Conservation (phyloP, 2,113 vertebrate genomes). For the Heteronetta atricapilla region DNA sequence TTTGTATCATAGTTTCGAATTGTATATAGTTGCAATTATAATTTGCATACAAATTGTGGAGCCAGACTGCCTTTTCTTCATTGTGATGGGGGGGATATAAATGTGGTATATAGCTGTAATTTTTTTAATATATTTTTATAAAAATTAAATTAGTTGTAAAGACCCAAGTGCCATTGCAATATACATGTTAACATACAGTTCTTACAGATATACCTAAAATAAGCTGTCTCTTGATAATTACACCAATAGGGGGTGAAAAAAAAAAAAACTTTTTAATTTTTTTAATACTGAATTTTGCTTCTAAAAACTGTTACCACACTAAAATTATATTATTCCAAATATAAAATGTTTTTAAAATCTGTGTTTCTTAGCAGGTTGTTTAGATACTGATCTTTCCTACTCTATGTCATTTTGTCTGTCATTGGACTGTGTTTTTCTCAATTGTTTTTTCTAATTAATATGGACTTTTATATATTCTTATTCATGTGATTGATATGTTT, state of each 20-base stretch:
- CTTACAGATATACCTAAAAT: not conserved
- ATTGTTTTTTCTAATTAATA: not conserved
- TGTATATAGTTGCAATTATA: not conserved
- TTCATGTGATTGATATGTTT: not conserved
- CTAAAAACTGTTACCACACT: not conserved
- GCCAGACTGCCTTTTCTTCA: not conserved
- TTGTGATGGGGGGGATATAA: not conserved
- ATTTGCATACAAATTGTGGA: not conserved
- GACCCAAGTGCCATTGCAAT: not conserved
- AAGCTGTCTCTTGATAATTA: not conserved
- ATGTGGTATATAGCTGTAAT: not conserved
- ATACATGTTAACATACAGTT: rapidly evolving
- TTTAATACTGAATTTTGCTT: not conserved
- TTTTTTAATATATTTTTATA: not conserved
- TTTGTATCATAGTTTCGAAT: not conserved
- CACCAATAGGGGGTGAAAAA: too few species aligned
- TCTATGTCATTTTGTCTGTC: rapidly evolving
- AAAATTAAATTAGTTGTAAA: not conserved
- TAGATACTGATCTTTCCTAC: not conserved
- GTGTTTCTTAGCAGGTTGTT: not conserved
- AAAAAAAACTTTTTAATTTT: not conserved
- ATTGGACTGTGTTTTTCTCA: not conserved
- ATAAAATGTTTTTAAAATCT: not conserved
- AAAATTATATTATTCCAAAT: not conserved
- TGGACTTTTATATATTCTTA: not conserved